These are phyloP conservation scores for Drosophila sordidula DNA, from an alignment of 2,888 invertebrate genomes.

Conservation along the genomic window DNA sequence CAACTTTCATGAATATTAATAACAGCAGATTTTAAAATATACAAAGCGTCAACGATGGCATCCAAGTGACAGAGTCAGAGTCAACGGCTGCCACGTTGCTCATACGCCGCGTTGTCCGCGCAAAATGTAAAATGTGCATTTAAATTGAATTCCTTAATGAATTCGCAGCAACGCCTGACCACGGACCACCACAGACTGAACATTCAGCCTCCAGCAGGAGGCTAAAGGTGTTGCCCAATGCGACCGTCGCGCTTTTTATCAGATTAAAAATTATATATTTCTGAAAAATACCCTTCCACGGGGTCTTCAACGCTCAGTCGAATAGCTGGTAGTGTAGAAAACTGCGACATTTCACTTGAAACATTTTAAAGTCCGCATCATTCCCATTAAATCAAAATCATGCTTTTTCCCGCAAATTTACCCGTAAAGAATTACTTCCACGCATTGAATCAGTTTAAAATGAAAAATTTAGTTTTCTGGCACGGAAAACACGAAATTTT, in stretches of 20 bases:
- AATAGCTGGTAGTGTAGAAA: neutral
- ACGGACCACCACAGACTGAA: constrained; percentile 43
- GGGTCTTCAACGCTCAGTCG: neutral
- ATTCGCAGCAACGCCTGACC: constrained; percentile 59
- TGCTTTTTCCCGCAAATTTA: too few relatives aligned
- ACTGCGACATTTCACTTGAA: neutral
- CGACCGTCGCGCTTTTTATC: constrained; percentile 53
- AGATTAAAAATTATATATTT: constrained; percentile 54
- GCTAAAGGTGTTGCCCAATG: constrained; percentile 55
- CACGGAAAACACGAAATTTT: too few relatives aligned
- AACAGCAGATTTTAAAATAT: constrained; percentile 62
- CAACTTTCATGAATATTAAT: constrained; percentile 80
- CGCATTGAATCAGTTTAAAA: too few relatives aligned
- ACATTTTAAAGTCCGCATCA: neutral
- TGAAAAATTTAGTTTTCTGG: too few relatives aligned
- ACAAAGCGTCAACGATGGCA: constrained; percentile 46
- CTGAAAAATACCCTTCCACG: constrained; percentile 13
- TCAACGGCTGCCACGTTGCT: constrained; percentile 51
- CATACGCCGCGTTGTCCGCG: constrained; percentile 53
- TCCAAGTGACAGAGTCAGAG: constrained; percentile 50
- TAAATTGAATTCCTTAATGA: constrained; percentile 79
- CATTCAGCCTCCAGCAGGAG: constrained; percentile 15
- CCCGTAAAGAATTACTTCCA: too few relatives aligned
- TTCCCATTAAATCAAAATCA: too few relatives aligned
- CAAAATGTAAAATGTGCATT: constrained; percentile 72